A percentile compares a stretch with the other conserved stretches of the same genome.
phyloP scores from a whole-genome alignment of 2,888 invertebrate species.

The Dilophus febrilis region DNA sequence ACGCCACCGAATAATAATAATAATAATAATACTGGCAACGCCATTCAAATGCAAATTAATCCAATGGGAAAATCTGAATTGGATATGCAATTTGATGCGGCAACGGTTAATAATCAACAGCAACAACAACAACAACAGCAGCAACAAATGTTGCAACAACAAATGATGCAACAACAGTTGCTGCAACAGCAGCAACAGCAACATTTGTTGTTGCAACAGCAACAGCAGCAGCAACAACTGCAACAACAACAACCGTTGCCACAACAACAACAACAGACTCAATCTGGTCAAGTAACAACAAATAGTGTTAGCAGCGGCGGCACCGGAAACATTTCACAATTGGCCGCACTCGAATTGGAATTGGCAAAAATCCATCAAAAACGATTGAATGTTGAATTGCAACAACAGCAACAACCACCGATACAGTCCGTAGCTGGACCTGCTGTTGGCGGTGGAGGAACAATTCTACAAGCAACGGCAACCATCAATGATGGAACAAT shows the following conservation, averaged over 20 bases:
- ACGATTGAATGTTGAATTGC: not conserved
- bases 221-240: not conserved
- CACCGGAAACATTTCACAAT: slow-evolving; percentile 33
- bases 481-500: slow-evolving; percentile 3
- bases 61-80: no score
- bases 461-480: no score
- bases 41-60: no score
- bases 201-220: no score
- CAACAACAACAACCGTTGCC: not conserved
- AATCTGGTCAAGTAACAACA: no score
- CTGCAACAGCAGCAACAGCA: not conserved
- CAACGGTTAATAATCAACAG: not conserved
- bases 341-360: slow-evolving; percentile 41
- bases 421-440: no score
- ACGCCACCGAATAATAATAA: not conserved
- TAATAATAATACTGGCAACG: not conserved
- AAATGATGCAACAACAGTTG: not conserved
- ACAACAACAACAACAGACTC: slow-evolving; percentile 2
- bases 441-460: slow-evolving; percentile 4
- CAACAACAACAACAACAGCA: not conserved
- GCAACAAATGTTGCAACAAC: not conserved
- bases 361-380: slow-evolving; percentile 30
- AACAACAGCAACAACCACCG: slow-evolving; percentile 1
- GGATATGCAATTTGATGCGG: no score
- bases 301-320: no score